Conservation (phyloP, 2,113 vertebrate species). For the Onychostruthus taczanowskii region DNA sequence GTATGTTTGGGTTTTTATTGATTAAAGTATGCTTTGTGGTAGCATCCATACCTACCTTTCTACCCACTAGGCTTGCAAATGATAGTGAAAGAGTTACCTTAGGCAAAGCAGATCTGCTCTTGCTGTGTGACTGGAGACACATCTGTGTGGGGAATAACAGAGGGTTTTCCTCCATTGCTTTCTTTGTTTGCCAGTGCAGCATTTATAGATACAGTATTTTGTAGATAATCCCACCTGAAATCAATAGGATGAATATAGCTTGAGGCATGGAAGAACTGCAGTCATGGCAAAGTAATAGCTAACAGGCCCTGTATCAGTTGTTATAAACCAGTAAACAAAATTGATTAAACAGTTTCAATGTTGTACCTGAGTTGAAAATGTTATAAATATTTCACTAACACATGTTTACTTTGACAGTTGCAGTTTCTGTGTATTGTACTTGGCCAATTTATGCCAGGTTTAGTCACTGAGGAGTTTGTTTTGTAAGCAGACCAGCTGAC, state of each 20-base stretch:
- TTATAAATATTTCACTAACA: neutral
- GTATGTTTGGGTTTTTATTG: neutral
- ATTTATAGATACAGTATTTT: neutral
- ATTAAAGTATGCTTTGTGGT: neutral
- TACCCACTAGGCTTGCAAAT: neutral
- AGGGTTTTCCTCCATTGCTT: neutral
- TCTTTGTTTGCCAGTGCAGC: neutral
- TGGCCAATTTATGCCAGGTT: neutral
- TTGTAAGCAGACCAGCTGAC: neutral
- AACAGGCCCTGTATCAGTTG: neutral
- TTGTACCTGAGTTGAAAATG: neutral
- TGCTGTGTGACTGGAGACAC: neutral
- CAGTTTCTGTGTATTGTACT: neutral
- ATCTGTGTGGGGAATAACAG: neutral
- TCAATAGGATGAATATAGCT: neutral
- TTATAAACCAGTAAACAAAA: neutral
- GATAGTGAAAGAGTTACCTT: neutral
- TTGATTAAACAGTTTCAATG: neutral
- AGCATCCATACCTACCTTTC: neutral
- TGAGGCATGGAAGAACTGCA: neutral
- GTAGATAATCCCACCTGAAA: neutral
- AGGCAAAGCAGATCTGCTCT: neutral
- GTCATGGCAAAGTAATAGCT: neutral
- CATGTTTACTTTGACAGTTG: neutral
- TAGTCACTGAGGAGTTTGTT: neutral